Conservation (phyloP, 2,113 vertebrate species). For the Silurus asotus region DNA sequence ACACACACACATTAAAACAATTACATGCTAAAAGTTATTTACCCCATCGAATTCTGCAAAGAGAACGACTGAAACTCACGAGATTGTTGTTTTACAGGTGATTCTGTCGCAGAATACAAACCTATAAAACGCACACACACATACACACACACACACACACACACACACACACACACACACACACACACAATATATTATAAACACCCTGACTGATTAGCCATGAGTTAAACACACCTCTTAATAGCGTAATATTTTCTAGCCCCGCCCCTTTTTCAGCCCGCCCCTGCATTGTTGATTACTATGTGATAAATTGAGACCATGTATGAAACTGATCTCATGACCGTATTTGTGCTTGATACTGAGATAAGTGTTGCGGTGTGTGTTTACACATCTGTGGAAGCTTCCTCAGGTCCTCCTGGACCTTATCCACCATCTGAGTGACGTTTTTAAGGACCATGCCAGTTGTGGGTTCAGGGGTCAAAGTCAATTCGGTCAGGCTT, state of each 20-base stretch:
- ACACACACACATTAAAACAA: not conserved
- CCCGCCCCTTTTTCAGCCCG: not conserved
- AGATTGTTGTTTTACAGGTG: conserved; percentile 31
- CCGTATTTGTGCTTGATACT: not conserved
- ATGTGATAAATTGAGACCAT: not conserved
- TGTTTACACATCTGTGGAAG: conserved; percentile 64
- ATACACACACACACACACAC: conserved; percentile 37
- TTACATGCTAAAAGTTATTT: not conserved
- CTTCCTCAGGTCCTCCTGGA: conserved; percentile 61
- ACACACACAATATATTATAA: not conserved
- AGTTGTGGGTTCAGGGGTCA: conserved; percentile 62
- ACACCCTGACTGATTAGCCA: not conserved
- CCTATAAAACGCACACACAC: conserved; percentile 46
- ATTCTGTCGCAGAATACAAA: conserved; percentile 17
- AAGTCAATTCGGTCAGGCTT: conserved; percentile 58
- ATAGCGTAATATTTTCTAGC: not conserved
- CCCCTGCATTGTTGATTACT: not conserved
- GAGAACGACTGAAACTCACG: conserved; percentile 33
- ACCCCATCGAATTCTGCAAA: not conserved
- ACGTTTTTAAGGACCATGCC: conserved; percentile 59
- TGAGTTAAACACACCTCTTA: not conserved
- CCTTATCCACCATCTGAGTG: conserved; percentile 58
- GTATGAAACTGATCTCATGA: not conserved
- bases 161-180: not conserved
- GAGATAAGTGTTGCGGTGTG: not conserved